Evolutionary conservation across 2,888 invertebrate genomes (phyloP).

Genomic region (Euphydryas editha): DNA sequence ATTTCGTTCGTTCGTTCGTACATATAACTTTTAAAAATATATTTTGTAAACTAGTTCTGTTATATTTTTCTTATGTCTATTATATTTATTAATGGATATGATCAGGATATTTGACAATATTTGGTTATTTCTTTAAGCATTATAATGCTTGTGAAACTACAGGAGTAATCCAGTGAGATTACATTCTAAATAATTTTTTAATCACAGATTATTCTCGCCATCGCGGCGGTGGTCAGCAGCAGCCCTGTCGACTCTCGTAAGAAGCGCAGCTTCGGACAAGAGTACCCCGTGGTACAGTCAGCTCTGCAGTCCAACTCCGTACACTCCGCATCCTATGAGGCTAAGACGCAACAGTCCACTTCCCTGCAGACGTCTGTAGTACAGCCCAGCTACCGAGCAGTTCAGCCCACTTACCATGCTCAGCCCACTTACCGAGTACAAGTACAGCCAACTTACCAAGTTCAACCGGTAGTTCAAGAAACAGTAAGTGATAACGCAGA

Average conservation of each 20-base stretch:
- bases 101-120: too few species aligned
- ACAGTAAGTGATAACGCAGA: constrained; percentile 12
- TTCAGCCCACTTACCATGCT: background rate
- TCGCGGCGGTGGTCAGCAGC: constrained; percentile 38
- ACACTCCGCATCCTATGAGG: constrained; percentile 39
- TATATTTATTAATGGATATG: too few species aligned
- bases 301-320: constrained; percentile 39
- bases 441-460: constrained; percentile 5
- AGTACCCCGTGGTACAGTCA: constrained; percentile 22
- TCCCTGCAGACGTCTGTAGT: constrained; percentile 25
- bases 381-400: constrained; percentile 6
- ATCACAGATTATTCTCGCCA: constrained; percentile 39
- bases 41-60: too few species aligned
- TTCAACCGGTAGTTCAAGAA: constrained; percentile 25
- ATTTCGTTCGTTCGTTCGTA: too few species aligned
- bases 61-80: too few species aligned
- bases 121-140: too few species aligned
- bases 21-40: too few species aligned
- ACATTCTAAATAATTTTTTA: background rate
- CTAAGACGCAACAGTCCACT: constrained; percentile 37
- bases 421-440: too few species aligned
- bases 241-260: constrained; percentile 34
- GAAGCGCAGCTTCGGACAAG: constrained; percentile 45
- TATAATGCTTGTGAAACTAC: too few species aligned
- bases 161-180: background rate